Percentiles rank a stretch among this genome's conserved stretches.
Conservation (phyloP, 2,113 vertebrate genomes). For the Crypturellus undulatus region DNA sequence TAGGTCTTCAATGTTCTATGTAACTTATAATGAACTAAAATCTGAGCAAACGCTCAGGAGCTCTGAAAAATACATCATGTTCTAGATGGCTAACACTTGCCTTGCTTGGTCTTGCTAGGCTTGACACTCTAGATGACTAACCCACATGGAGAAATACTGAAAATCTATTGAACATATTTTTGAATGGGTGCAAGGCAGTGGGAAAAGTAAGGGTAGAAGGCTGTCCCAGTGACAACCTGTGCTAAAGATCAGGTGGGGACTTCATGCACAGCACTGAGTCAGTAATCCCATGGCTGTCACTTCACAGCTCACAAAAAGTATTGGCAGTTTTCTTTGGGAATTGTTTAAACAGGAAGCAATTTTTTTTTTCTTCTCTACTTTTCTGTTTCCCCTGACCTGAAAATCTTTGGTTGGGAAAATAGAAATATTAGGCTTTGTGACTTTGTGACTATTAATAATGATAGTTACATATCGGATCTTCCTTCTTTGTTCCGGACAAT, state of each 20-base stretch:
- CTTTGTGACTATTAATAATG: not conserved
- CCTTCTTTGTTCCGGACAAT: not conserved
- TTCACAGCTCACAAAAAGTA: not conserved
- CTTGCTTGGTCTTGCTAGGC: no score
- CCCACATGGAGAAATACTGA: not conserved
- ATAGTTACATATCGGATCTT: not conserved
- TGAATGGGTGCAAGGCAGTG: not conserved
- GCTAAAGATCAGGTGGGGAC: not conserved
- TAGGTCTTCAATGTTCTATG: not conserved
- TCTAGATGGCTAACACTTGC: not conserved
- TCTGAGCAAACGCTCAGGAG: not conserved
- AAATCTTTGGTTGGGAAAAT: not conserved
- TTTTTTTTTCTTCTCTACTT: not conserved
- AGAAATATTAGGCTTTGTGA: accelerated
- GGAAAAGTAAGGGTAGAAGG: not conserved
- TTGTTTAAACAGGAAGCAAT: not conserved
- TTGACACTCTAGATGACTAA: not conserved
- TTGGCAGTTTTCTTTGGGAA: not conserved
- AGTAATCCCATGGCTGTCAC: not conserved
- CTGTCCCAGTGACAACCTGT: not conserved
- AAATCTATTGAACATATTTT: not conserved
- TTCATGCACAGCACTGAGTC: not conserved
- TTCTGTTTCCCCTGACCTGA: not conserved
- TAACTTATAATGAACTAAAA: not conserved
- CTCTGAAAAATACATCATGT: not conserved